Evolutionary conservation across 2,797 vertebrate species (phyloP).

Genomic region (Gymnocypris eckloni): DNA sequence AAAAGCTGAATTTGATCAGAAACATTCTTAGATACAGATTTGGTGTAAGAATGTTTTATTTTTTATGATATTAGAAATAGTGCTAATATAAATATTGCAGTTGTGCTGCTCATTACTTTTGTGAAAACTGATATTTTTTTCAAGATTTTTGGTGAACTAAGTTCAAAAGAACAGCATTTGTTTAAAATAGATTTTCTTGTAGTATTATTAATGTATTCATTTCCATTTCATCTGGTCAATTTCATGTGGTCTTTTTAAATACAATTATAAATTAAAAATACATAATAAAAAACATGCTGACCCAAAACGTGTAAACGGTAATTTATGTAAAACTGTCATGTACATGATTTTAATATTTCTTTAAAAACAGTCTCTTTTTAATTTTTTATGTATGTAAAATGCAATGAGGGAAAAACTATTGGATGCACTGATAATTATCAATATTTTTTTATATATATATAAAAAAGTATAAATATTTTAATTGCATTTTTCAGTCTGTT

Average conservation of each 20-base stretch:
- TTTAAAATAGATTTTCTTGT: not conserved
- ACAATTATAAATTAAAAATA: not conserved
- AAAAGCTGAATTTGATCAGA: not conserved
- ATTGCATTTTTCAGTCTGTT: not conserved
- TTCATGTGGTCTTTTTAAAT: not conserved
- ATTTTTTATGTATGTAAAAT: not conserved
- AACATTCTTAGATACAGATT: not conserved
- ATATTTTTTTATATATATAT: not conserved
- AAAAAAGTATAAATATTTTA: not conserved
- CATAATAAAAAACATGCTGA: not conserved
- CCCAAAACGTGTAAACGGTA: not conserved
- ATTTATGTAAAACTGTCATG: not conserved
- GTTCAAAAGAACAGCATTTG: not conserved
- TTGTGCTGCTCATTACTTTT: not conserved
- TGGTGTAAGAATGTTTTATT: not conserved
- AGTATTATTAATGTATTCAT: not conserved
- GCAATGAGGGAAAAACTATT: not conserved
- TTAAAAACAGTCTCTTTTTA: not conserved
- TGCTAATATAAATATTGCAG: no score
- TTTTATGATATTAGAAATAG: not conserved
- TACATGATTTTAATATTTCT: not conserved
- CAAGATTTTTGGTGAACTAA: not conserved
- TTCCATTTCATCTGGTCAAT: not conserved
- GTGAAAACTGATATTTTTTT: not conserved
- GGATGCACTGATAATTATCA: not conserved